Base-by-base conservation (phyloP, 2,888 invertebrate species). In the Flexamia atlantica region DNA sequence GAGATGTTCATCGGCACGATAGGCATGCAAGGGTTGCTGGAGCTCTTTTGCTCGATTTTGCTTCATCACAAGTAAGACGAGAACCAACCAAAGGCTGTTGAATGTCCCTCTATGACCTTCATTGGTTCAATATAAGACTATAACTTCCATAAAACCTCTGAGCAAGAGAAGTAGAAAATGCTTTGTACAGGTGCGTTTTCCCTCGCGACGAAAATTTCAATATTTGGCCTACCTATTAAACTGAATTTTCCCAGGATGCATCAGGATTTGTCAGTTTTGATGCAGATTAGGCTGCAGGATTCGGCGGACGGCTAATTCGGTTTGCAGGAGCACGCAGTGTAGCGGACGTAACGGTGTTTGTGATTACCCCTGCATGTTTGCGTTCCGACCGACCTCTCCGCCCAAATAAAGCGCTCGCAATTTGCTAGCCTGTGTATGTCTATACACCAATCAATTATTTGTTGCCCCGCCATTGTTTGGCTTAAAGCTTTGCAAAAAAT, bases 381-480 rank as follows among this genome's bases (percentile, higher is more conserved):
- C 40, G 53, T 72, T 74, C 81, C 72, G 68, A 81, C 79, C 81
- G 84, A 81, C 84, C 84, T 81, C 81, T 14, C 79, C 81, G 72
- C 70, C 64, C 84, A 84, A 84, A 84, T 84, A 84, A 84, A 84
- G 81, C 84, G 81, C 84, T 82, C 28, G 82, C 84, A 84, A 84
- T 84, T 84, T 84, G 84, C 84, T 64, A 60, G 76, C 81, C 84
- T 72, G 40, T 76, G 60, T 64, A 40, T 60, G 82, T 82, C 82
- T 81, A 70, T 82, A 72, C 84, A 81, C 84, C 81, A 84, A 84
- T 84, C 84, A 84, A 84, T 84, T 84, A 82, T 84, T 84, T 82
- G 84, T 82, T 30, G 64, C 70, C 74, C 74, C 46, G 32, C 36
- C 81, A 53, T 74, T 84, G 82, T 84, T 84, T 84, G 82, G 60